Evolutionary conservation across 2,888 invertebrate genomes (phyloP), one percentile per base, ranked within the genome.

Genomic region (Masnerella sp.): DNA sequence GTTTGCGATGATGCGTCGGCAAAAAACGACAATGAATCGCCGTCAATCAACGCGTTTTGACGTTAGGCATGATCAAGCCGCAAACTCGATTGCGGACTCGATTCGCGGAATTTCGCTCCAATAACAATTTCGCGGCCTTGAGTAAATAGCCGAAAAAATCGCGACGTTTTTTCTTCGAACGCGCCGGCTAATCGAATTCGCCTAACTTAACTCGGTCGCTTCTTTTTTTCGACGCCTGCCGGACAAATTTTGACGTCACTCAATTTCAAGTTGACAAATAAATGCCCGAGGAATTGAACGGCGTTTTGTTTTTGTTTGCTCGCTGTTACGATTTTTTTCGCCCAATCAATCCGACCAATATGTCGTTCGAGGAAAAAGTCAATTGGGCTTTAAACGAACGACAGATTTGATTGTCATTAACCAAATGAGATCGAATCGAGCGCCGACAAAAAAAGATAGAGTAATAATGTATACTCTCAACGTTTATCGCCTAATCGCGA

Each of bases 41-140:
- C 79, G 80, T 79, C 83, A 84, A 85, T 84, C 83, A 82, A 78
- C 62, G 73, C 76, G 76, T 51, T 69, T 77, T 74, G 77, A 67
- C 73, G 73, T 74, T 65, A 78, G 79, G 65, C 56, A 22, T 32
- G 80, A 80, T 77, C 81, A 70, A 77, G 75, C 65, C 68, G 71
- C 77, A 82, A 84, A 85, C 83, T 84, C 83, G 81, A 84, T 85
- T 83, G 77, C 65, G 75, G 76, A 58, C 78, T 76, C 80, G 78
- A 82, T 81, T 78, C 79, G 69, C 75, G 77, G 85, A 84, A 83
- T 84, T 83, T 80, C 78, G 83, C 82, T 79, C n/a, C n/a, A n/a
- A n/a, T n/a, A n/a, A n/a, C n/a, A n/a, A n/a, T n/a, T n/a, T n/a
- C n/a, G n/a, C 15, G 22, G 18, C 45, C 14, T 38, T 17, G 45